phyloP scores from a whole-genome alignment of 2,888 invertebrate species.

The Buathra laborator region DNA sequence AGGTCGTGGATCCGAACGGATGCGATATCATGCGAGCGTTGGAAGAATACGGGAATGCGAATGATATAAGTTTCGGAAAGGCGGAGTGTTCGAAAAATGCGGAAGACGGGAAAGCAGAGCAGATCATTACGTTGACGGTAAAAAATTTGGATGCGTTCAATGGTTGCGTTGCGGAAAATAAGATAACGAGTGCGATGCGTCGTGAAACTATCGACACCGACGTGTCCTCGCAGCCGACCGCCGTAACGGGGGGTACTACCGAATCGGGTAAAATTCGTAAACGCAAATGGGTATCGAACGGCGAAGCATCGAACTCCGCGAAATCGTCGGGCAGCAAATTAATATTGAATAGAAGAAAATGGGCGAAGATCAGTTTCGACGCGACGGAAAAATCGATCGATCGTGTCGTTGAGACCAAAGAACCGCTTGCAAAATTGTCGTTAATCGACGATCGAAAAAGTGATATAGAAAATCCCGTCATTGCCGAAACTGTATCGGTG shows the following conservation, averaged over 20 bases:
- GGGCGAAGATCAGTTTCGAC: background rate
- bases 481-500: background rate
- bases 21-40: constrained; percentile 6
- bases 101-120: background rate
- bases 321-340: background rate
- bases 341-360: constrained; percentile 42
- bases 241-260: background rate
- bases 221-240: background rate
- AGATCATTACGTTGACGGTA: constrained; percentile 27
- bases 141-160: constrained; percentile 46
- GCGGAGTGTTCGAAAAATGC: too few relatives aligned
- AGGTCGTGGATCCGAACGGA: background rate
- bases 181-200: background rate
- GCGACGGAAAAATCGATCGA: background rate
- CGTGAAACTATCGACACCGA: background rate
- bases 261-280: constrained; percentile 5
- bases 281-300: constrained; percentile 33
- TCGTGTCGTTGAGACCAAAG: background rate
- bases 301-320: background rate
- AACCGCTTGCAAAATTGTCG: background rate
- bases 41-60: background rate
- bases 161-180: background rate
- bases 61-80: background rate
- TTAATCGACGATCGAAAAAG: constrained; percentile 4
- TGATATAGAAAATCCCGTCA: background rate